phyloP scores from a whole-genome alignment of 2,113 vertebrate species.

The Cynoglossus semilaevis region DNA sequence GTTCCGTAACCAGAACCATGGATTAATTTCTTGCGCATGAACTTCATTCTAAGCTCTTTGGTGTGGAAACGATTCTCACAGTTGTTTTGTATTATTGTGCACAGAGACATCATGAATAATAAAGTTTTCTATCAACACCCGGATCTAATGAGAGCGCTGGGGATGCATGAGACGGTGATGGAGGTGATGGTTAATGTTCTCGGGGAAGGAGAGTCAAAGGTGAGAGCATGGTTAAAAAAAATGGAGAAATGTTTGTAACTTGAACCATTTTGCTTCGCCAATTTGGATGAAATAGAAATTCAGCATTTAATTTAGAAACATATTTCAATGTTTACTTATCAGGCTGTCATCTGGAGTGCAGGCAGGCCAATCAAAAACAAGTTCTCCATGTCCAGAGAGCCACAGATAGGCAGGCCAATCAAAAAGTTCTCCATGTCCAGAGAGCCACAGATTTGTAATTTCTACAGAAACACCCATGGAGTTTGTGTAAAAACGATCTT shows the following conservation, averaged over 20 bases:
- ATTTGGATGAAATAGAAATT: too few species aligned
- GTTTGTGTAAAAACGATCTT: too few species aligned
- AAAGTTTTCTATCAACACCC: conserved; percentile 98
- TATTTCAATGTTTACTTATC: too few species aligned
- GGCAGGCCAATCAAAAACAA: too few species aligned
- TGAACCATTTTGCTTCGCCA: too few species aligned
- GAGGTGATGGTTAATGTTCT: conserved; percentile 98
- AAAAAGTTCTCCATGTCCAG: too few species aligned
- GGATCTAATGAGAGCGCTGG: conserved; percentile 91
- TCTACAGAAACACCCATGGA: too few species aligned
- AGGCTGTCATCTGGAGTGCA: too few species aligned
- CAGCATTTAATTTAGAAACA: too few species aligned
- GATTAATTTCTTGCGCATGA: background rate
- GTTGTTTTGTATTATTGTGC: background rate
- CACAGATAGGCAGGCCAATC: too few species aligned
- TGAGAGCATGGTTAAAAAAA: conserved; percentile 51
- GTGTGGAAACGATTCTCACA: background rate
- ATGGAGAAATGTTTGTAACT: background rate
- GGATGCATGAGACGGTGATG: conserved; percentile 99
- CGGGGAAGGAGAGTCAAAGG: conserved; percentile 89
- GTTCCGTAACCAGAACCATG: background rate
- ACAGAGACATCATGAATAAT: conserved; percentile 97
- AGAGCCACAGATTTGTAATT: too few species aligned
- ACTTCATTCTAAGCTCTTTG: background rate
- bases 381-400: too few species aligned